Evolutionary conservation across 2,113 vertebrate genomes (phyloP).

Genomic region (Sapajus apella): DNA sequence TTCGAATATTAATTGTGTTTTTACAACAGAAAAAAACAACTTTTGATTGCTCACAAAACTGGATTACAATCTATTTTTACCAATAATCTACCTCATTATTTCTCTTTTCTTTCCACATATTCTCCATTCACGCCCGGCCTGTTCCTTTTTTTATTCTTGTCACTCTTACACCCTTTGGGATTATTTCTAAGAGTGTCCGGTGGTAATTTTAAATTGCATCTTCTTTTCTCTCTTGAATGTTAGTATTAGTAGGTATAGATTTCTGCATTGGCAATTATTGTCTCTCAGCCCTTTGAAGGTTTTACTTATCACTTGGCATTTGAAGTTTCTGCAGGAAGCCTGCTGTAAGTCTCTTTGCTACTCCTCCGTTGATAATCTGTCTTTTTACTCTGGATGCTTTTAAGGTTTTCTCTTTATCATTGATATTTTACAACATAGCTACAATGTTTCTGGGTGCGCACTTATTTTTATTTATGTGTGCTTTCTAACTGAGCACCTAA

Average conservation of each 20-base stretch:
- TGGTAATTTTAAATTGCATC: neutral
- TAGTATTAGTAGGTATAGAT: neutral
- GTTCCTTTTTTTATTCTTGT: neutral
- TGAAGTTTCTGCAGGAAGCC: neutral
- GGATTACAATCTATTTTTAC: neutral
- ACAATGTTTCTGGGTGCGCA: neutral
- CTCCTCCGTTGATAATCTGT: neutral
- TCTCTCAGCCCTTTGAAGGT: neutral
- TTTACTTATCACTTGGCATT: neutral
- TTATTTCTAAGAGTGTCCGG: neutral
- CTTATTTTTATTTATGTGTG: neutral
- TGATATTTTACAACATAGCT: neutral
- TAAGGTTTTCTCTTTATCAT: neutral
- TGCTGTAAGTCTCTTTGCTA: neutral
- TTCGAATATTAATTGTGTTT: neutral
- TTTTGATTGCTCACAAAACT: neutral
- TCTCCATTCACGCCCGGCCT: too few relatives aligned
- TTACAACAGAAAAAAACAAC: neutral
- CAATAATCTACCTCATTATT: neutral
- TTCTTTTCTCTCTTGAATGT: neutral
- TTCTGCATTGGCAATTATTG: neutral
- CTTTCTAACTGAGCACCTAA: too few relatives aligned
- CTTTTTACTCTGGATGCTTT: neutral
- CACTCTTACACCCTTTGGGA: neutral
- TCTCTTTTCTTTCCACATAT: neutral